A percentile compares a stretch with the other conserved stretches of the same genome.
Evolutionary conservation across 2,113 vertebrate genomes (phyloP).

Genomic region (Odontophorus gujanensis): DNA sequence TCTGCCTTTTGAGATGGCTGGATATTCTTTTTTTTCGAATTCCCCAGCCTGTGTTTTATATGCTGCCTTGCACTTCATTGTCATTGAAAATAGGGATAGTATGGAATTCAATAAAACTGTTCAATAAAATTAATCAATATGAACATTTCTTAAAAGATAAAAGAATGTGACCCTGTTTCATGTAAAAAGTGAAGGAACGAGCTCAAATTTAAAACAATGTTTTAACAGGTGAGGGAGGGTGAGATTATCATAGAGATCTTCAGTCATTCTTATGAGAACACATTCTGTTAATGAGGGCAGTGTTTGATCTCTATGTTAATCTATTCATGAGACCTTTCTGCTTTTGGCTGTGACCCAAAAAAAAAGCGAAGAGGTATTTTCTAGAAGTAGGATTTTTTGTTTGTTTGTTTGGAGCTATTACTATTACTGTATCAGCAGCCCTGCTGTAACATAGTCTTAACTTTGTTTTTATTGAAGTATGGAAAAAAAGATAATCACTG

Average conservation of each 20-base stretch:
- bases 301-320: not conserved
- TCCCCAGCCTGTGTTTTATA: not conserved
- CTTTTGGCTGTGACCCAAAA: not conserved
- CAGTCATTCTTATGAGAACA: not conserved
- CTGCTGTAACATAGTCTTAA: not conserved
- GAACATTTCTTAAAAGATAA: not conserved
- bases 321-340: not conserved
- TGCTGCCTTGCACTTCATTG: not conserved
- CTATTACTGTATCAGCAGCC: not conserved
- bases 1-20: not conserved
- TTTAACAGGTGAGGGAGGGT: not conserved
- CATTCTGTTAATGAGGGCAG: not conserved
- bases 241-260: not conserved
- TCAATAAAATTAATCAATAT: not conserved
- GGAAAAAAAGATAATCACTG: not conserved
- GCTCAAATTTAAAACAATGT: not conserved
- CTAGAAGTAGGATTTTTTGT: not conserved
- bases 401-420: not conserved
- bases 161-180: not conserved
- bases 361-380: not conserved
- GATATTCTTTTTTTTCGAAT: not conserved
- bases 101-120: not conserved
- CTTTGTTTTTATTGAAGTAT: not conserved
- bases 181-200: not conserved
- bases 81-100: not conserved